These are phyloP conservation scores for Nothoprocta perdicaria DNA, from an alignment of 2,113 vertebrate species.

Conservation along the genomic window DNA sequence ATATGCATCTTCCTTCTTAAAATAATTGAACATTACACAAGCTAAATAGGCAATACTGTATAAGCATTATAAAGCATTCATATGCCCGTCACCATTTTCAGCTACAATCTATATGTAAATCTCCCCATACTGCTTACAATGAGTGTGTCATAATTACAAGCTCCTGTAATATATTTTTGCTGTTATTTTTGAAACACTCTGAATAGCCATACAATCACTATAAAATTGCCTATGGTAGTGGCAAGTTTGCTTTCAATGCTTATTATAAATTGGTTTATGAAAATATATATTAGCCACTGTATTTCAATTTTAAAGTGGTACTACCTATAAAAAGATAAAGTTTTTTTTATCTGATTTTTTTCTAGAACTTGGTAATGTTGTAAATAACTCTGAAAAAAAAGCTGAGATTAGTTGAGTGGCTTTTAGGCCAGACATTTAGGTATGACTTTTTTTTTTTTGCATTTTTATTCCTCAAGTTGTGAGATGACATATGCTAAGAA, in stretches of 20 bases:
- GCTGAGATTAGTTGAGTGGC: not conserved
- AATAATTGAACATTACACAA: not conserved
- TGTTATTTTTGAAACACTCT: conserved; percentile 7
- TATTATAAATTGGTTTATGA: not conserved
- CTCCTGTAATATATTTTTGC: not conserved
- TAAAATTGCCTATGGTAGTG: not conserved
- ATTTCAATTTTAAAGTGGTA: not conserved
- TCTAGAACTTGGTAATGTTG: not conserved
- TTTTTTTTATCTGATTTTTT: not conserved
- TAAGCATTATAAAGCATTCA: not conserved
- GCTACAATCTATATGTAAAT: conserved; percentile 4
- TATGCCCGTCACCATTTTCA: not conserved
- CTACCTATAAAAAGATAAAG: not conserved
- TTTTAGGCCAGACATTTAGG: too few species aligned
- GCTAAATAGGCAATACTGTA: not conserved
- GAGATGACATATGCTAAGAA: not conserved
- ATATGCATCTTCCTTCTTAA: not conserved
- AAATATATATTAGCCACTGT: not conserved
- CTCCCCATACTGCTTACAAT: not conserved
- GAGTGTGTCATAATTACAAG: conserved; percentile 1
- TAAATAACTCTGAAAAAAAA: not conserved
- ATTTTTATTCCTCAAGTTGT: not conserved
- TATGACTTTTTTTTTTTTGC: not conserved
- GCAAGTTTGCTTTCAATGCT: conserved; percentile 10
- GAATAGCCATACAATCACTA: not conserved